Conservation (phyloP, 2,797 vertebrate species). For the Echiichthys vipera region DNA sequence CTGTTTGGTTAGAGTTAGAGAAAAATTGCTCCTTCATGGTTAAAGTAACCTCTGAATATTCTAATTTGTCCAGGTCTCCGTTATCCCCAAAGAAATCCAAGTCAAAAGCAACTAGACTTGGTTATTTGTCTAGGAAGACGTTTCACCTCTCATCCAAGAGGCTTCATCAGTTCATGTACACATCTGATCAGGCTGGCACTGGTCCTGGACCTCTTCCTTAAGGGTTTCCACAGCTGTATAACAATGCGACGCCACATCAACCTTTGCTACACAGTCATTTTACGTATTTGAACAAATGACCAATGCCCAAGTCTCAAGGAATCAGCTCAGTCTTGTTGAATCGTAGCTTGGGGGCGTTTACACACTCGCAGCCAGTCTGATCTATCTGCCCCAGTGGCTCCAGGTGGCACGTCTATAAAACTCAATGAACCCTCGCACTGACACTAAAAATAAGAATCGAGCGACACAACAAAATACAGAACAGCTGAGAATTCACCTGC, state of each 20-base stretch:
- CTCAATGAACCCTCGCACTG: constrained; percentile 59
- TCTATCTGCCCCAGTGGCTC: constrained; percentile 57
- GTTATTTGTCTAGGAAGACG: too few relatives aligned
- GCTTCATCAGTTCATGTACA: too few relatives aligned
- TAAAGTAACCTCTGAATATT: too few relatives aligned
- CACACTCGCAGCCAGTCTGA: constrained; percentile 32
- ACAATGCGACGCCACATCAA: neutral
- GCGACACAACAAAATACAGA: constrained; percentile 32
- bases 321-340: constrained; percentile 6
- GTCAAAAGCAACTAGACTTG: too few relatives aligned
- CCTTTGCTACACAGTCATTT: neutral
- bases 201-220: neutral
- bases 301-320: neutral
- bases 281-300: neutral
- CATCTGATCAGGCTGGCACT: too few relatives aligned
- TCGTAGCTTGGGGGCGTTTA: constrained; percentile 34
- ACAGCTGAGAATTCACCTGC: constrained; percentile 68
- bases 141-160: too few relatives aligned
- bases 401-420: constrained; percentile 70
- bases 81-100: too few relatives aligned
- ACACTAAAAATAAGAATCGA: constrained; percentile 69
- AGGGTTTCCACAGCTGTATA: neutral
- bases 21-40: neutral
- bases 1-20: neutral
- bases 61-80: too few relatives aligned